Evolutionary conservation across 1,140 invertebrate species (phyloP).

Genomic region (Nasonia longicornis): DNA sequence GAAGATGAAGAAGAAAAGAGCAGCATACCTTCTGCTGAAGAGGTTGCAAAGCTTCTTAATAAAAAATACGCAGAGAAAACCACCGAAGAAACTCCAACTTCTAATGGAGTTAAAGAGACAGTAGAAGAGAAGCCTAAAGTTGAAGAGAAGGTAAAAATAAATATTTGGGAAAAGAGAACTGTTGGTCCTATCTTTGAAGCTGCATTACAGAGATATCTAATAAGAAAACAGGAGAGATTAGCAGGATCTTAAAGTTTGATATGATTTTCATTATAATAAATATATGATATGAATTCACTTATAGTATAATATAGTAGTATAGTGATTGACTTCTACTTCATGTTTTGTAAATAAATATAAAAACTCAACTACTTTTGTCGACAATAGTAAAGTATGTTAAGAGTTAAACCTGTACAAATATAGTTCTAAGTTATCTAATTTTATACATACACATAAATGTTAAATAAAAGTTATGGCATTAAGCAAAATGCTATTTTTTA

Average conservation of each 20-base stretch:
- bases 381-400: too few species aligned
- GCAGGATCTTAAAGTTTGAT: constrained; percentile 43
- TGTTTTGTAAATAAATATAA: too few species aligned
- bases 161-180: constrained; percentile 88
- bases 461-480: too few species aligned
- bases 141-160: constrained; percentile 69
- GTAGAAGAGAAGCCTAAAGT: constrained; percentile 46
- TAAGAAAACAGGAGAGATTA: constrained; percentile 75
- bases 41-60: constrained; percentile 27
- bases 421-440: neutral
- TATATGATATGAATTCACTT: neutral
- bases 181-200: constrained; percentile 83
- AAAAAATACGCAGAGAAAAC: constrained; percentile 44
- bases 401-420: neutral
- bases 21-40: neutral
- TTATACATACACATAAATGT: too few species aligned
- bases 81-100: constrained; percentile 44
- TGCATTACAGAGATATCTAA: constrained; percentile 84
- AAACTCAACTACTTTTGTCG: too few species aligned
- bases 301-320: neutral
- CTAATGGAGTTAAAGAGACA: constrained; percentile 11
- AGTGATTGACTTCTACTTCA: neutral
- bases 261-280: neutral
- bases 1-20: constrained; percentile 1
- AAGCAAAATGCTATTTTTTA: too few species aligned